Base-by-base conservation (phyloP, 2,888 invertebrate species). In the Perizoma flavofasciatum region DNA sequence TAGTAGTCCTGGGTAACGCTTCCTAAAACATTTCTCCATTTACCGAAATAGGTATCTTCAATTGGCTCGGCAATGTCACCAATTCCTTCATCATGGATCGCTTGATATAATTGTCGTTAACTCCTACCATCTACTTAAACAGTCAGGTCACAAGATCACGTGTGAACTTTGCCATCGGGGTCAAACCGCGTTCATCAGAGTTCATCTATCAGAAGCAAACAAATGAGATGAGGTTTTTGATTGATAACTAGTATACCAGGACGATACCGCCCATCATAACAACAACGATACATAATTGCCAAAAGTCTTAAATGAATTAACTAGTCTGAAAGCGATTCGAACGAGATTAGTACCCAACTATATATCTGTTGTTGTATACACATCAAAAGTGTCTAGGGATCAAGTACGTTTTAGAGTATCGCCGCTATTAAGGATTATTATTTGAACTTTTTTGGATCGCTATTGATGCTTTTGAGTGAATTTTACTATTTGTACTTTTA, bases 181-280 rank as follows among this genome's bases (percentile, higher is more conserved):
- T 59, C 50, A 59, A 35, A 45, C 53, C 39, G n/a, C 57, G 9
- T 47, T 48, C 58, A 35, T 8, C 45, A 0, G 49, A 37, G 59
- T 59, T 54, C 54, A 59, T 49, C 46, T 9, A 45, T 39, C 40
- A 44, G 53, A 59, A 59, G 58, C 11, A 40, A 41, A 35, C 47
- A 58, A 33, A 33, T 46, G 34, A 52, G 48, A 58, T 40, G 9
- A 45, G 34, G 10, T 37, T 6, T 35, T 46, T 59, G 59, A 59
- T 59, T 54, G 59, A 54, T 54, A 22, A 45, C 9, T 7, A 49
- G 6, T 22, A 41, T 40, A 33, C 41, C 35, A 11, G 34, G 40
- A 46, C 34, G 43, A 44, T 49, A 49, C 37, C 37, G 8, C 35
- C 11, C 35, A 22, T 22, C 8, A 10, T 9, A 8, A 39, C 37